Evolutionary conservation across 2,113 vertebrate genomes (phyloP).

Genomic region (Mobula hypostoma): DNA sequence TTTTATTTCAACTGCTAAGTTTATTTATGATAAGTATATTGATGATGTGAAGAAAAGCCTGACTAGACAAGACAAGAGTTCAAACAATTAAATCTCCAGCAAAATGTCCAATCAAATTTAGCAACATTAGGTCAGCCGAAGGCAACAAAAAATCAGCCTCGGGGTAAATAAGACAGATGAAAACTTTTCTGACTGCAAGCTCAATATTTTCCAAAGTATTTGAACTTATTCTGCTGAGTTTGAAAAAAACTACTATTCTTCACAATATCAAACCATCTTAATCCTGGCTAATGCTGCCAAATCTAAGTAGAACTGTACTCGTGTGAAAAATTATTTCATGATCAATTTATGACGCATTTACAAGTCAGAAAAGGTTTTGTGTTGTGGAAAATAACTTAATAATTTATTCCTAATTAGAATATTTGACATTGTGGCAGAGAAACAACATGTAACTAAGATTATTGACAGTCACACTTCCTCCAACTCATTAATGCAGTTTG

Average conservation of each 20-base stretch:
- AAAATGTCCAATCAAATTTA: neutral
- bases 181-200: neutral
- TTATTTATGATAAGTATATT: neutral
- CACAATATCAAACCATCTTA: neutral
- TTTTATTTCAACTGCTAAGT: neutral
- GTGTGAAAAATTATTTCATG: neutral
- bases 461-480: neutral
- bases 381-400: neutral
- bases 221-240: neutral
- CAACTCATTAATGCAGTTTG: neutral
- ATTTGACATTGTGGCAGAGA: neutral
- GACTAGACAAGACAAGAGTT: neutral
- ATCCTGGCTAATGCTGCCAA: neutral
- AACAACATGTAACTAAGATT: neutral
- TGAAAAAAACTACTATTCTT: neutral
- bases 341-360: neutral
- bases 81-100: neutral
- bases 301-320: neutral
- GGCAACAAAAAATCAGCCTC: neutral
- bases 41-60: neutral
- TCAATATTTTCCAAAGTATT: neutral
- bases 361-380: constrained; percentile 9
- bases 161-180: neutral
- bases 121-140: neutral
- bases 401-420: neutral